Evolutionary conservation across 2,113 vertebrate genomes (phyloP), one percentile per base, ranked within the genome.

Genomic region (Notarius quadriscutis): DNA sequence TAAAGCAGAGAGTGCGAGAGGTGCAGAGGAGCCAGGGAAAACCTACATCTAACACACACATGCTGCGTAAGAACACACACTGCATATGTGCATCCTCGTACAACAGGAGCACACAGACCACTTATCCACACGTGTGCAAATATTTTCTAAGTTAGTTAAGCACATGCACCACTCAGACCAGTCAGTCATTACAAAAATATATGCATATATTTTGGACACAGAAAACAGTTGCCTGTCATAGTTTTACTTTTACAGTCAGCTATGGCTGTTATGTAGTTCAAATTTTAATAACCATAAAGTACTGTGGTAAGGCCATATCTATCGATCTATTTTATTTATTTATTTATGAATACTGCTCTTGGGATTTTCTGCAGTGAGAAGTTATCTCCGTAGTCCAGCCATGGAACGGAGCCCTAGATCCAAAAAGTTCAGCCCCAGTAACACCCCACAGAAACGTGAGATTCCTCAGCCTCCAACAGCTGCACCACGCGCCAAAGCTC

Each of bases 1-100:
- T 92, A 22, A 83, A 85, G n/a, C 60, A 60, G 50, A 91, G 90
- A 89, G 89, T 89, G 51, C 92, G 82, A 72, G n/a, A 30, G 58
- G 57, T 20, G 77, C 89, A 88, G 88, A 92, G 81, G 77, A 77
- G 18, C 1, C 51, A 86, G 2, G 8, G 51, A 6, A 48, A 2
- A 17, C 50, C 85, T 15, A 34, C 53, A 9, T 84, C 91, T 72
- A 53, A 83, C 0, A 80, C 87, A 1, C 0, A 78, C 34, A 25
- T 22, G 53, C 60, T 91, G 69, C 88, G 92, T 93, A 89, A 91
- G 89, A 18, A 67, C 10, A 63, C 10, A 67, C 34, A n/a, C 34
- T 15, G 41, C 30, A 84, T 14, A 30, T 4, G 5, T 3, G 48
- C 22, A 48, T n/a, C 60, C 20, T 8, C 53, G 17, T 55, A 48